Conservation (phyloP, 2,113 vertebrate genomes). For the Menura novaehollandiae region DNA sequence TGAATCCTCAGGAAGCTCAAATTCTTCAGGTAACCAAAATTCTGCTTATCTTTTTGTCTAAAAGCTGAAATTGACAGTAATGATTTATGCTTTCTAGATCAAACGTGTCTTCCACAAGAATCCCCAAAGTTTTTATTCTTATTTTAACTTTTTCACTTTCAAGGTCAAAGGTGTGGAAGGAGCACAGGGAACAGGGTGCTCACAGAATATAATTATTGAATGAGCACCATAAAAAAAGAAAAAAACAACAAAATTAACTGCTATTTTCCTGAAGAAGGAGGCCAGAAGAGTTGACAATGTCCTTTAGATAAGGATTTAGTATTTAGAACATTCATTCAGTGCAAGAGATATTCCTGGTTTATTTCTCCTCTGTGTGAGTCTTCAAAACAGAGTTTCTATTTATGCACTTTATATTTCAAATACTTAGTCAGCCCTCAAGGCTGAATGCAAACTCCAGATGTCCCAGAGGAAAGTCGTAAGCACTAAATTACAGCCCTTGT, state of each 20-base stretch:
- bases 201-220: neutral
- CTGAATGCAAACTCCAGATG: slow-evolving; percentile 11
- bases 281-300: neutral
- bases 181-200: neutral
- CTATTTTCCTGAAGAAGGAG: neutral
- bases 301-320: neutral
- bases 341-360: neutral
- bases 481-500: neutral
- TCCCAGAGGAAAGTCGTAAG: neutral
- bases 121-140: neutral
- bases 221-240: neutral
- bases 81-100: neutral
- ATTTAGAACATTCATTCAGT: neutral
- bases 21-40: neutral
- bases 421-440: neutral
- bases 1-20: neutral
- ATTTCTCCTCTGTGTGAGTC: neutral
- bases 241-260: neutral
- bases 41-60: neutral
- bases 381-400: slow-evolving; percentile 6
- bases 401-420: slow-evolving; percentile 8
- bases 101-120: neutral
- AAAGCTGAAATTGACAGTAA: neutral
- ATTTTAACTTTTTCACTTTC: neutral
- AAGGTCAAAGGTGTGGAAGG: neutral